These are phyloP conservation scores for Endotricha flammealis DNA, from an alignment of 2,888 invertebrate species.

Conservation along the genomic window DNA sequence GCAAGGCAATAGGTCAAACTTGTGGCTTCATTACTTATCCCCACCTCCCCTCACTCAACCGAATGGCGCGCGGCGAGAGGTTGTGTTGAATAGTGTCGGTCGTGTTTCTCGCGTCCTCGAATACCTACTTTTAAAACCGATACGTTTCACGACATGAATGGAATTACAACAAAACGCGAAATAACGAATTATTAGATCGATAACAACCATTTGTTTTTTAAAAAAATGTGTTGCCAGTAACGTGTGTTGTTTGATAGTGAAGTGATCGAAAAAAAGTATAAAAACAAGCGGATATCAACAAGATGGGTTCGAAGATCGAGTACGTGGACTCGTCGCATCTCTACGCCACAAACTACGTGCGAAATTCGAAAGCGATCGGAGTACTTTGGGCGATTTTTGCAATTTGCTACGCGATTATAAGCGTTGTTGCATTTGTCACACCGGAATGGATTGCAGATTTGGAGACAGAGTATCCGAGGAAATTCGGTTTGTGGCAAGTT, in stretches of 20 bases:
- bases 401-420: conserved; percentile 97
- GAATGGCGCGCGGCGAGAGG: conserved; percentile 66
- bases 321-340: conserved; percentile 94
- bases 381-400: conserved; percentile 99
- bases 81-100: conserved; percentile 51
- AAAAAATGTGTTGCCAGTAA: conserved; percentile 26
- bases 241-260: conserved; percentile 22
- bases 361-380: conserved; percentile 96
- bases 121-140: conserved; percentile 33
- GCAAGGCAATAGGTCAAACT: conserved; percentile 49
- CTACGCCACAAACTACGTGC: conserved; percentile 93
- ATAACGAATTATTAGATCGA: conserved; percentile 24
- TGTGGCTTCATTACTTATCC: conserved; percentile 60
- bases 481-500: conserved; percentile 94
- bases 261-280: conserved; percentile 34
- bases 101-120: conserved; percentile 63
- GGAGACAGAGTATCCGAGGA: conserved; percentile 91
- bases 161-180: conserved; percentile 35
- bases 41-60: conserved; percentile 49
- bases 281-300: conserved; percentile 45
- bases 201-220: conserved; percentile 39
- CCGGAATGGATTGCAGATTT: conserved; percentile 94
- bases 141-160: conserved; percentile 51
- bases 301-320: conserved; percentile 94
- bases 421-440: conserved; percentile 95